Evolutionary conservation across 1,140 invertebrate genomes (phyloP).

Genomic region (Nebria ingens): DNA sequence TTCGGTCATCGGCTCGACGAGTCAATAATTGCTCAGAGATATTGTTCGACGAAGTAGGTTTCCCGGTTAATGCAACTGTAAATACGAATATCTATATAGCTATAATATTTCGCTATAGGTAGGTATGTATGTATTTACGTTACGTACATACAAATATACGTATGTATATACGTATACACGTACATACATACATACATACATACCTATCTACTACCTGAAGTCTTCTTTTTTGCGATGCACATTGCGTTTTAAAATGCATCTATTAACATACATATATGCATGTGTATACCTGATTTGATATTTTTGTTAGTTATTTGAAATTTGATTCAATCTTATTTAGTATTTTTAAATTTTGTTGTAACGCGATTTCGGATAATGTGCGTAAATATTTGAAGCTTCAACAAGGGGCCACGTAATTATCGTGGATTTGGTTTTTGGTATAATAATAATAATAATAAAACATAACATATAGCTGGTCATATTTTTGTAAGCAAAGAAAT

Average conservation of each 20-base stretch:
- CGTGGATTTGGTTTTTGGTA: constrained; percentile 1
- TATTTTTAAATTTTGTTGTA: background rate
- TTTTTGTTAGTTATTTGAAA: background rate
- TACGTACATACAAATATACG: too few relatives aligned
- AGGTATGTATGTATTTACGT: too few relatives aligned
- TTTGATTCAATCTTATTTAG: background rate
- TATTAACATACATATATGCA: background rate
- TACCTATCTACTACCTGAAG: background rate
- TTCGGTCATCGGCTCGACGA: background rate
- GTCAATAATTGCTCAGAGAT: constrained; percentile 8
- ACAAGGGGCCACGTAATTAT: background rate
- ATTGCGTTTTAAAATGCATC: background rate
- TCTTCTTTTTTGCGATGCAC: background rate
- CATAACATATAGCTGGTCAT: constrained; percentile 3
- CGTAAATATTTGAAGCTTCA: background rate
- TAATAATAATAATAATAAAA: too few relatives aligned
- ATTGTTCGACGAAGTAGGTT: constrained; percentile 6
- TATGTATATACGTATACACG: too few relatives aligned
- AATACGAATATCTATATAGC: constrained; percentile 7
- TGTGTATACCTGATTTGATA: background rate
- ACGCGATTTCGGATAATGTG: background rate
- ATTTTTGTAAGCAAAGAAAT: constrained; percentile 7
- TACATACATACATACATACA: too few relatives aligned
- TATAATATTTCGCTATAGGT: too few relatives aligned
- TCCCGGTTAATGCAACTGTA: constrained; percentile 6